Conservation (phyloP, 1,140 invertebrate species). For the Ganaspis sp. region DNA sequence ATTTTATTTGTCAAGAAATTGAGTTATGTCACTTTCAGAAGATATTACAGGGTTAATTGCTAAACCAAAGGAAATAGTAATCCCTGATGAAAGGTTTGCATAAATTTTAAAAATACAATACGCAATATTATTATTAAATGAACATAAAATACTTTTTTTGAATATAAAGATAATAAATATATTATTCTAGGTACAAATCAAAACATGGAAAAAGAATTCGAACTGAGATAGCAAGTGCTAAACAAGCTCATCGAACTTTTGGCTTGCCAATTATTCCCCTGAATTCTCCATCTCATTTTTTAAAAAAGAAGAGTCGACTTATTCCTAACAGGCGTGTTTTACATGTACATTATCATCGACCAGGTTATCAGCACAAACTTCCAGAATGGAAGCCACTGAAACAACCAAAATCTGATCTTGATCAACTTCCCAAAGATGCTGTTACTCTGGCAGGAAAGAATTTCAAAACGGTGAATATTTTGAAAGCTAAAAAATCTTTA, state of each 20-base stretch:
- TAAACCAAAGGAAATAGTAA: constrained; percentile 35
- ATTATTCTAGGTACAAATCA: constrained; percentile 39
- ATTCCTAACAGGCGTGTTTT: constrained; percentile 23
- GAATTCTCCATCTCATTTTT: constrained; percentile 76
- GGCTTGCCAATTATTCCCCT: constrained; percentile 78
- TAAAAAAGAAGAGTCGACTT: constrained; percentile 75
- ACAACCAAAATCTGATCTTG: constrained; percentile 40
- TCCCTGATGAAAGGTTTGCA: constrained; percentile 18
- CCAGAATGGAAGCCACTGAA: constrained; percentile 55
- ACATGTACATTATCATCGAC: constrained; percentile 52
- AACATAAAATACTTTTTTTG: too few relatives aligned
- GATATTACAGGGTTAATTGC: constrained; percentile 48
- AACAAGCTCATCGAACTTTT: constrained; percentile 76
- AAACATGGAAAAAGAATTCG: constrained; percentile 36
- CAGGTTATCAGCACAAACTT: constrained; percentile 46
- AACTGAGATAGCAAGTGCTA: constrained; percentile 44
- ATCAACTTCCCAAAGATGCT: constrained; percentile 53
- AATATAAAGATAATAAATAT: too few relatives aligned
- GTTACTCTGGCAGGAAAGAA: constrained; percentile 65
- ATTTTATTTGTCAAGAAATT: too few relatives aligned
- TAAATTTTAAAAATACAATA: not conserved
- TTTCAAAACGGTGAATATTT: constrained; percentile 78
- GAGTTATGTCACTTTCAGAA: constrained; percentile 35
- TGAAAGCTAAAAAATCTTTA: constrained; percentile 75
- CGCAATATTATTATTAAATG: too few relatives aligned